Conservation (phyloP, 2,888 invertebrate genomes). For the Erynnis tages region DNA sequence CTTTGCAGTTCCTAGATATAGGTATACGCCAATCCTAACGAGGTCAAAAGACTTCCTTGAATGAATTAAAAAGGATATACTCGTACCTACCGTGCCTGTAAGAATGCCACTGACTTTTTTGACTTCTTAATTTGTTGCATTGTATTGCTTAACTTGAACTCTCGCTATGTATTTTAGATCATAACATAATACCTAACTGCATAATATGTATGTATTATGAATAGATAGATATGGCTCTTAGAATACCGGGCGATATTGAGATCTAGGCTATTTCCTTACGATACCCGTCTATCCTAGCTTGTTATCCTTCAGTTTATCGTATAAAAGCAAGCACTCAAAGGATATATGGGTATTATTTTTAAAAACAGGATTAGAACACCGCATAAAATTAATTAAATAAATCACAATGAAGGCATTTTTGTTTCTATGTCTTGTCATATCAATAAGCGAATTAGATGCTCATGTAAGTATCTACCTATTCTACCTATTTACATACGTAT, state of each 20-base stretch:
- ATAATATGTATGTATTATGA: too few relatives aligned
- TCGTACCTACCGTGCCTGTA: too few relatives aligned
- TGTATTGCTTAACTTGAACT: too few relatives aligned
- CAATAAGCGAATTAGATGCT: conserved; percentile 45
- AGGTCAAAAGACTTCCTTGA: too few relatives aligned
- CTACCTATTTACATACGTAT: not conserved
- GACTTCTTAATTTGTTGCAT: too few relatives aligned
- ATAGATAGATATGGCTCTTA: too few relatives aligned
- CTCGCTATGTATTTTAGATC: too few relatives aligned
- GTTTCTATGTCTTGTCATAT: conserved; percentile 38
- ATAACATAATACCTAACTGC: too few relatives aligned
- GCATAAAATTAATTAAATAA: conserved; percentile 7
- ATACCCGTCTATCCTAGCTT: conserved; percentile 13
- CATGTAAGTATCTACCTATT: conserved; percentile 34
- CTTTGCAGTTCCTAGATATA: too few relatives aligned
- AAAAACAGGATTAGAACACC: conserved; percentile 19
- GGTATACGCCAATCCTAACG: too few relatives aligned
- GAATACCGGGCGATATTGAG: conserved; percentile 35
- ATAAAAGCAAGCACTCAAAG: conserved; percentile 33
- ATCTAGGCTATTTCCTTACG: conserved; percentile 27
- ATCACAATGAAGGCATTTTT: conserved; percentile 31
- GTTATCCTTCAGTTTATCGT: conserved; percentile 33
- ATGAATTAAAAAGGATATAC: too few relatives aligned
- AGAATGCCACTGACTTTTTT: too few relatives aligned
- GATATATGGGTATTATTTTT: conserved; percentile 15